Evolutionary conservation across 1,140 invertebrate genomes (phyloP), one percentile per base, ranked within the genome.

Genomic region (Calliphora vicina): DNA sequence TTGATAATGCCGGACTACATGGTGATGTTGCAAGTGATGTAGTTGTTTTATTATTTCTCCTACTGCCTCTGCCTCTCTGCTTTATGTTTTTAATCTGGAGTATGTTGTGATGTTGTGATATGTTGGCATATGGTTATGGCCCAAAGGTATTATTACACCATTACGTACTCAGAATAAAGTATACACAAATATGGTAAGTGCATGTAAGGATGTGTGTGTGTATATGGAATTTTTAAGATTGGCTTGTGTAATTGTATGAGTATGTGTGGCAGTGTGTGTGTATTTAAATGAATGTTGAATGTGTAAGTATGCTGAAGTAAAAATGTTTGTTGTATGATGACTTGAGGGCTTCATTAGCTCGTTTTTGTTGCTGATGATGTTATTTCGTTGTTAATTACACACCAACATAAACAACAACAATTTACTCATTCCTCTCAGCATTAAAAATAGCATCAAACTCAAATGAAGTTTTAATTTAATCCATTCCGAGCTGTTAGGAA

Each of bases 291-390:
- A 17, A 20, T 43, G 74, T n/a, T 25, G 20, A 67, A 67, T 67
- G 5, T n/a, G n/a, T 67, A 23, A 25, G 61, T 67, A 23, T 57
- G 15, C 0, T 57, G 20, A 25, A 67, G 61, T 67, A 23, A 67
- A 23, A 67, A 25, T 67, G 5, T 78, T 25, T 43, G 74, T 78
- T 78, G 74, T 43, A 78, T 43, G 74, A n/a, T 15, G 43, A 67
- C 80, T 81, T 81, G 45, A 81, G 80, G 80, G 80, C 80, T 81
- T 81, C 80, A 81, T 81, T 81, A 81, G 80, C 80, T 67, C 57
- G 80, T 81, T 81, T 78, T 78, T 78, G 29, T 43, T 81, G 80
- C 35, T 81, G 57, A 61, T 81, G 80, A 61, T 81, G 80, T 81
- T 81, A 61, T 81, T 61, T 29, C 80, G 80, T 61, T 81, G 57